These are phyloP conservation scores for Pavo muticus DNA, from an alignment of 2,113 vertebrate species.

Conservation along the genomic window DNA sequence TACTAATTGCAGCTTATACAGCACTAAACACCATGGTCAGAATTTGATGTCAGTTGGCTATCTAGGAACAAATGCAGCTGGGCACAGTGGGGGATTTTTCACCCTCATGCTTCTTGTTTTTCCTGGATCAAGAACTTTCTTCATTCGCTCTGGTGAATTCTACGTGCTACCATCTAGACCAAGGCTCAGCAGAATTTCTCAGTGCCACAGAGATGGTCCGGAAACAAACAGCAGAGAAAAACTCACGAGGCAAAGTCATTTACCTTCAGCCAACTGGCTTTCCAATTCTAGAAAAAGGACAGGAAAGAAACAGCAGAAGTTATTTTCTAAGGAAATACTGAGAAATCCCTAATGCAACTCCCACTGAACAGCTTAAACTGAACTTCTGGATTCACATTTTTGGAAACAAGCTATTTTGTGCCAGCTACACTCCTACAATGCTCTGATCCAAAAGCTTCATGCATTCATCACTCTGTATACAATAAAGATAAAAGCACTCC, in stretches of 20 bases:
- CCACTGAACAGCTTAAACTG: background rate
- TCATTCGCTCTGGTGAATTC: background rate
- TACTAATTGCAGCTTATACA: background rate
- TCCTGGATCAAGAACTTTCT: background rate
- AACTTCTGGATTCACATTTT: background rate
- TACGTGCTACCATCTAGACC: too few species aligned
- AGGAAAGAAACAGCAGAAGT: background rate
- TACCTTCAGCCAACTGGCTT: background rate
- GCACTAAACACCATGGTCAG: rapidly evolving
- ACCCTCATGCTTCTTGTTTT: background rate
- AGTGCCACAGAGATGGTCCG: background rate
- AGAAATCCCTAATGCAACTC: background rate
- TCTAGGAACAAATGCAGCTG: background rate
- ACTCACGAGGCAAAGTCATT: rapidly evolving
- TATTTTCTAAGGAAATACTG: background rate
- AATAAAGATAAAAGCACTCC: background rate
- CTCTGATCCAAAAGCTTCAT: background rate
- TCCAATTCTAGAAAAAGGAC: background rate
- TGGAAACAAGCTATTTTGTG: background rate
- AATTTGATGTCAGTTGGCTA: background rate
- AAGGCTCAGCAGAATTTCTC: background rate
- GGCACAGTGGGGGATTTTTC: background rate
- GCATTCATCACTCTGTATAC: background rate
- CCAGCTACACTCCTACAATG: background rate
- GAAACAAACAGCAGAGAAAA: background rate